Evolutionary conservation across 2,888 invertebrate genomes (phyloP).

Genomic region (Thecophora atra): DNA sequence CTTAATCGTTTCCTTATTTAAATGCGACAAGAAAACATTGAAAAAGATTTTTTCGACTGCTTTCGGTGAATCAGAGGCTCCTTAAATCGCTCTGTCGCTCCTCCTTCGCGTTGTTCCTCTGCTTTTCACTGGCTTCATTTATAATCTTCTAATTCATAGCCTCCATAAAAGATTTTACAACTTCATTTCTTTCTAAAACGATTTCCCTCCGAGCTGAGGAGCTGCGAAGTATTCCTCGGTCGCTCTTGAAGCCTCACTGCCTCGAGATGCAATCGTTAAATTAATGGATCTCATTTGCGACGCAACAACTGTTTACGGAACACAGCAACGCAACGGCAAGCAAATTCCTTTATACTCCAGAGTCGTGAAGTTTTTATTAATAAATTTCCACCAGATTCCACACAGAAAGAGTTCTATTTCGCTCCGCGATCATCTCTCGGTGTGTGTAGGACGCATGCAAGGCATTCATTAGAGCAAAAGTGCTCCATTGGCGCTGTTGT

Average conservation of each 20-base stretch:
- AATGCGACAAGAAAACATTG: too few relatives aligned
- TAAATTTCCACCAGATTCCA: slow-evolving; percentile 11
- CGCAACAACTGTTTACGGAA: slow-evolving; percentile 3
- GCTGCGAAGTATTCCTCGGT: background rate
- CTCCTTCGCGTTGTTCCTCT: too few relatives aligned
- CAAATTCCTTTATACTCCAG: background rate
- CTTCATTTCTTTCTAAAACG: background rate
- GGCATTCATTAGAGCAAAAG: slow-evolving; percentile 10
- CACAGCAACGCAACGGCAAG: background rate
- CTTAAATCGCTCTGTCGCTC: too few relatives aligned
- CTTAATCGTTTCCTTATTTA: too few relatives aligned
- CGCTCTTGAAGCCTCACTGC: background rate
- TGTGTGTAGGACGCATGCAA: background rate
- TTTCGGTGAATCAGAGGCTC: too few relatives aligned
- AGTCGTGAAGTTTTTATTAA: slow-evolving; percentile 1
- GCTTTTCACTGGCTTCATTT: too few relatives aligned
- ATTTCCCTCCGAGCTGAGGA: background rate
- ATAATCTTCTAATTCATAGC: too few relatives aligned
- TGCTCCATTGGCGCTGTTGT: background rate
- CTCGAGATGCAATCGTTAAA: slow-evolving; percentile 5
- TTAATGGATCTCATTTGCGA: slow-evolving; percentile 18
- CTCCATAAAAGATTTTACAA: background rate
- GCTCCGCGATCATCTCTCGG: background rate
- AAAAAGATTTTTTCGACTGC: too few relatives aligned
- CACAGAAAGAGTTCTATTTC: background rate